These are phyloP conservation scores for Epizoanthus fatuus DNA, from an alignment of 92 coral and sea anemone genomes.

Conservation along the genomic window DNA sequence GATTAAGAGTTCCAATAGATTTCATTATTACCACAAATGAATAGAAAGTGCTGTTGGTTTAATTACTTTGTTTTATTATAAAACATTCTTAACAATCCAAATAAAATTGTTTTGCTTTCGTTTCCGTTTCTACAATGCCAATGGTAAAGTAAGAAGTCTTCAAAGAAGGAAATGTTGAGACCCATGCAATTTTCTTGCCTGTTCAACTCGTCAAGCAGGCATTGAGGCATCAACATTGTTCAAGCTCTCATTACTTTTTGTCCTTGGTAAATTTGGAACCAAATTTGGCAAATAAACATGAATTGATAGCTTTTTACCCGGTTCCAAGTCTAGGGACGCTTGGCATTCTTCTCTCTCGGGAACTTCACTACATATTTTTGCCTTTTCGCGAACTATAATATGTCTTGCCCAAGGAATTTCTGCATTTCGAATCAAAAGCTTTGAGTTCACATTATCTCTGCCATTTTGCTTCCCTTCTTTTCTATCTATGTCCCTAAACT, in stretches of 20 bases:
- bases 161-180: background rate
- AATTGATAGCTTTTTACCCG: slow-evolving; percentile 81
- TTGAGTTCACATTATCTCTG: slow-evolving; percentile 25
- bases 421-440: slow-evolving; percentile 34
- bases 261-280: background rate
- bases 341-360: slow-evolving; percentile 26
- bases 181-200: background rate
- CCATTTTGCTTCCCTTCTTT: slow-evolving; percentile 32
- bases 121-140: no score
- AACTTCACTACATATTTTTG: background rate
- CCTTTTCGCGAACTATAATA: slow-evolving; percentile 51
- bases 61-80: no score
- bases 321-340: slow-evolving; percentile 58
- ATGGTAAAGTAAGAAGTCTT: background rate
- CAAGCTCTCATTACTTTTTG: background rate
- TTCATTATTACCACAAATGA: no score
- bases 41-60: no score
- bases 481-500: slow-evolving; percentile 73
- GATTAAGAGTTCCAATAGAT: no score
- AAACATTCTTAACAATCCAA: no score
- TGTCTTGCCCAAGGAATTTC: slow-evolving; percentile 93
- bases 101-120: no score
- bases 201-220: background rate
- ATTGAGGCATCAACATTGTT: background rate
- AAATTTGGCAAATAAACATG: slow-evolving; percentile 88